Base-by-base conservation (phyloP, 1,140 invertebrate genomes). In the Daktulosphaira vitifoliae region DNA sequence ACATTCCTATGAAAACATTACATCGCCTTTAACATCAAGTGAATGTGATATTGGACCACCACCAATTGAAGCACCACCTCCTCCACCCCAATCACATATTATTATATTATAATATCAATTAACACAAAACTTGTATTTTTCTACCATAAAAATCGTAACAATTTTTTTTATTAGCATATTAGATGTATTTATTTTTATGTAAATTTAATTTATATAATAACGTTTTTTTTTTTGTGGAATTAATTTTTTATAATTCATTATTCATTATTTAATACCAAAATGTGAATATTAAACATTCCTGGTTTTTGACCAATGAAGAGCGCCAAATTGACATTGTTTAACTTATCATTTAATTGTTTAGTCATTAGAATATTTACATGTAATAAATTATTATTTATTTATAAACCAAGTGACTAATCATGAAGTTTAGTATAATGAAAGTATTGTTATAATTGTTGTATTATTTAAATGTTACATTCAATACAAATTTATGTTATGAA, bases 291-390 rank as follows among this genome's bases (percentile, higher is more conserved):
- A n/a, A 33, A 46, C 56, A 62, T 62, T 62, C 56, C 56, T 62
- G 56, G 56, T 46, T 48, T 62, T 48, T 38, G 56, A 39, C 56
- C 56, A 62, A 62, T n/a, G n/a, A n/a, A n/a, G n/a, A n/a, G n/a
- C n/a, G n/a, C n/a, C n/a, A n/a, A n/a, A n/a, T n/a, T n/a, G n/a
- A n/a, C n/a, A n/a, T n/a, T n/a, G n/a, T n/a, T n/a, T n/a, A n/a
- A n/a, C n/a, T n/a, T n/a, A n/a, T n/a, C n/a, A n/a, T n/a, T n/a
- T n/a, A n/a, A n/a, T n/a, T n/a, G n/a, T n/a, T n/a, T n/a, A n/a
- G n/a, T n/a, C n/a, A n/a, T n/a, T n/a, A n/a, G n/a, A n/a, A n/a
- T n/a, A n/a, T n/a, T n/a, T n/a, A n/a, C n/a, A n/a, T n/a, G n/a
- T n/a, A n/a, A n/a, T n/a, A n/a, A n/a, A n/a, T n/a, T n/a, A n/a